Evolutionary conservation across 2,113 vertebrate species (phyloP), one percentile per base, ranked within the genome.

Genomic region (Triplophysa dalaica): DNA sequence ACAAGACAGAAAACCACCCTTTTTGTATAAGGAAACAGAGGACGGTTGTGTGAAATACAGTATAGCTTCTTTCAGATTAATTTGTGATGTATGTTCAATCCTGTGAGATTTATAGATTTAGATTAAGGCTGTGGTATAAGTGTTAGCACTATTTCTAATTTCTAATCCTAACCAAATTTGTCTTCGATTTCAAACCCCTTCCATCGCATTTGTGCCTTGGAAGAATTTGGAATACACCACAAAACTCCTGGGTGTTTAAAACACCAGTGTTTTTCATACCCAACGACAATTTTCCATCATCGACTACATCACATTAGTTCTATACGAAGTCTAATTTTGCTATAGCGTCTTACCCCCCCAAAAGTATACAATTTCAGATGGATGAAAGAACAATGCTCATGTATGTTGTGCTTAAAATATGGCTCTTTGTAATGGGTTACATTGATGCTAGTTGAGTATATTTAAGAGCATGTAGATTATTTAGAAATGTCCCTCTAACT

Each of bases 51-150:
- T 58, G 2, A 19, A 58, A 21, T n/a, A 58, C 19, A 58, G 19
- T 54, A 12, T 45, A 52, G 10, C 48, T 54, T 54, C 24, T 33
- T n/a, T 29, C 68, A 19, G 9, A 70, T n/a, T 21, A 22, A 22
- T 26, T 22, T 60, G 13, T 60, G 29, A 73, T 12, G 70, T n/a
- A 38, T 60, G 70, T 52, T 58, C 21, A 26, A 73, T 41, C 19
- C 13, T 41, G 21, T 58, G 52, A 41, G 29, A 58, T 22, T 45
- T 61, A 62, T 2, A 75, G 56, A 60, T 75, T 63, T 63, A 24
- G 58, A 61, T 26, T 75, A 75, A 75, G 73, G 73, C 58, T 73
- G 29, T 58, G 70, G 70, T 41, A 58, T 21, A 74, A 73, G 16
- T 2, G 4, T 56, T 33, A 56, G 19, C 11, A 70, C 54, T 11